phyloP scores from a whole-genome alignment of 2,797 vertebrate species.

The Sitta carolinensis region DNA sequence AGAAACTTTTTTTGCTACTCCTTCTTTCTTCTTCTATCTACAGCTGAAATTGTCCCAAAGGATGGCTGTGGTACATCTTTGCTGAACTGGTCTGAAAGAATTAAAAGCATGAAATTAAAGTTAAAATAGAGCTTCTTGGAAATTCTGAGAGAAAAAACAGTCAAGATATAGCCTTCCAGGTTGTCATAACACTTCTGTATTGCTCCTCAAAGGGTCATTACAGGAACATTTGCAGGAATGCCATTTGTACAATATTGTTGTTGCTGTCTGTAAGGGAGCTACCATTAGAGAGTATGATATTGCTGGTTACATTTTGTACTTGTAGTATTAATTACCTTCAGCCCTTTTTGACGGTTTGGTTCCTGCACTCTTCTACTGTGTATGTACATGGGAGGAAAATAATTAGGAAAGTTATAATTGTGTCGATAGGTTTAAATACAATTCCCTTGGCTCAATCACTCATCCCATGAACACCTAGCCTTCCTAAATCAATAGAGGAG shows the following conservation, averaged over 20 bases:
- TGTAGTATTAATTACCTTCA: not conserved
- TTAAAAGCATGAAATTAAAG: not conserved
- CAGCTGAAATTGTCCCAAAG: not conserved
- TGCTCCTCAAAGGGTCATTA: not conserved
- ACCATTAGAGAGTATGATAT: not conserved
- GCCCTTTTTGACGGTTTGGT: not conserved
- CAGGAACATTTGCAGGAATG: not conserved
- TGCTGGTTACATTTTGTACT: not conserved
- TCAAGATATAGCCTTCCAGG: not conserved
- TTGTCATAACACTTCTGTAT: not conserved
- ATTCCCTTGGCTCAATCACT: not conserved
- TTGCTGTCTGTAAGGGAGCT: not conserved
- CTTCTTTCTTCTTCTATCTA: not conserved
- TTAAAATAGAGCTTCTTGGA: not conserved
- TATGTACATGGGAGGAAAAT: not conserved
- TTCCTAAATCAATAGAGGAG: not conserved
- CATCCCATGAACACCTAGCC: not conserved
- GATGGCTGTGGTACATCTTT: rapidly evolving
- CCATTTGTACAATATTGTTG: not conserved
- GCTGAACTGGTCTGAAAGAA: not conserved
- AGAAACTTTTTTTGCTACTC: not conserved
- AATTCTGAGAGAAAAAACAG: not conserved
- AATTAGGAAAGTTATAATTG: slow-evolving; percentile 6
- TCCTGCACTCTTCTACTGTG: not conserved
- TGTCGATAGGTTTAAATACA: not conserved